Conservation (phyloP, 2,888 invertebrate species). For the Spatulosminthurus flaviceps region DNA sequence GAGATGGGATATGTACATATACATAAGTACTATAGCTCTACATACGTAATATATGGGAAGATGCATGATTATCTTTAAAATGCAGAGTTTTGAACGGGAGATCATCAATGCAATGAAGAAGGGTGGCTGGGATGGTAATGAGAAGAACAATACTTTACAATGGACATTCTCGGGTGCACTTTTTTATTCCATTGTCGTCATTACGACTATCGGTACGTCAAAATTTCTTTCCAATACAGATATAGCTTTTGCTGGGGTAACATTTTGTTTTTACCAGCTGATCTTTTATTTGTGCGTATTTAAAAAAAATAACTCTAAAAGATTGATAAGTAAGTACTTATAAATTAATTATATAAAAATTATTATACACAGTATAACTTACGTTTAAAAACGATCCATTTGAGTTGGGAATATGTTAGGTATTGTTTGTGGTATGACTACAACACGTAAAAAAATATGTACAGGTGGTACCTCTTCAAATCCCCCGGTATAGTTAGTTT, state of each 20-base stretch:
- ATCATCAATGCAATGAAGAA: slow-evolving; percentile 82
- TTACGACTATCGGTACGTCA: slow-evolving; percentile 62
- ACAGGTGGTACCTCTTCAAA: neutral
- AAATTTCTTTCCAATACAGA: neutral
- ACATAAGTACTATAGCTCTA: neutral
- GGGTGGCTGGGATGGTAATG: slow-evolving; percentile 72
- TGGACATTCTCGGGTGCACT: slow-evolving; percentile 91
- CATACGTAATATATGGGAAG: neutral
- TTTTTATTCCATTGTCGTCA: slow-evolving; percentile 93
- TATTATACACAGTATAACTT: too few relatives aligned
- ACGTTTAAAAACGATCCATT: neutral
- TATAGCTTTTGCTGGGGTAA: neutral
- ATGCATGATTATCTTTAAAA: neutral
- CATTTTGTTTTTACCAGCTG: neutral
- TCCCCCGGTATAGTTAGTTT: slow-evolving; percentile 2
- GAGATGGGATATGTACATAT: neutral
- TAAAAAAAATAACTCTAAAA: too few relatives aligned
- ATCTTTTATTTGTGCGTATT: too few relatives aligned
- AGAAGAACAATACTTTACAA: slow-evolving; percentile 70
- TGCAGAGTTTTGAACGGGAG: slow-evolving; percentile 73
- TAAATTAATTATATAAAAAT: too few relatives aligned
- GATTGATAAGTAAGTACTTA: too few relatives aligned
- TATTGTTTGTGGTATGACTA: neutral
- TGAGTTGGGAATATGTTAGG: too few relatives aligned
- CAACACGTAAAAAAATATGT: too few relatives aligned